phyloP scores from a whole-genome alignment of 1,140 invertebrate species.

The Drosophila bipectinata region DNA sequence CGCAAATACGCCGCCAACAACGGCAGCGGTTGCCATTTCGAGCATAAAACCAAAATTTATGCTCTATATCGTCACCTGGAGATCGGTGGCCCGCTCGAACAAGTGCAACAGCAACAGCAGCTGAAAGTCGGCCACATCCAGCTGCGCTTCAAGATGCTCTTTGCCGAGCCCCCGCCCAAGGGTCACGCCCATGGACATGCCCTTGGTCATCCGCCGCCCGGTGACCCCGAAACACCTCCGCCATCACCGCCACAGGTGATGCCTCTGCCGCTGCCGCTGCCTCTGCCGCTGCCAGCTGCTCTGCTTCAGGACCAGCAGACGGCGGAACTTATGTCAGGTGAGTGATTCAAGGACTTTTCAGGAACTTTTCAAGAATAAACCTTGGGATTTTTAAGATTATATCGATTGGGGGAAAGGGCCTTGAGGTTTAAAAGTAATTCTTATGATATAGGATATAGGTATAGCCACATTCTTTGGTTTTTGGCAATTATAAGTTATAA shows the following conservation, averaged over 20 bases:
- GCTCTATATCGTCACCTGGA: constrained; percentile 78
- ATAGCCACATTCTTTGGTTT: too few species aligned
- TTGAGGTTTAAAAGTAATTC: neutral
- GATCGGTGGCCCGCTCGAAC: constrained; percentile 73
- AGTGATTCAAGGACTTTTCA: constrained; percentile 13
- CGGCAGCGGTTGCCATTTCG: constrained; percentile 73
- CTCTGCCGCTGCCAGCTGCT: constrained; percentile 31
- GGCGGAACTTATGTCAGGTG: constrained; percentile 63
- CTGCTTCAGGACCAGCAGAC: constrained; percentile 62
- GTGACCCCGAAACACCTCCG: constrained; percentile 14
- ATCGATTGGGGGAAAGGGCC: too few species aligned
- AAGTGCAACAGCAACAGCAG: constrained; percentile 83
- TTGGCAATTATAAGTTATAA: too few species aligned
- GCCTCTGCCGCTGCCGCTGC: constrained; percentile 25
- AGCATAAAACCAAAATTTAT: constrained; percentile 82
- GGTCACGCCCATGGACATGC: constrained; percentile 25
- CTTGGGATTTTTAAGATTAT: too few species aligned
- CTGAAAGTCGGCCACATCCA: constrained; percentile 65
- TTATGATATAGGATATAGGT: too few species aligned
- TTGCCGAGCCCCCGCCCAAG: constrained; percentile 57
- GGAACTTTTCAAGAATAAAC: neutral
- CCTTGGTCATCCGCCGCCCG: constrained; percentile 22
- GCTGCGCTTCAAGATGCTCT: constrained; percentile 73
- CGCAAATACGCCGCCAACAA: constrained; percentile 64
- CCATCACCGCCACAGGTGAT: constrained; percentile 32